Evolutionary conservation across 2,113 vertebrate genomes (phyloP).

Genomic region (Sphyrna mokarran): DNA sequence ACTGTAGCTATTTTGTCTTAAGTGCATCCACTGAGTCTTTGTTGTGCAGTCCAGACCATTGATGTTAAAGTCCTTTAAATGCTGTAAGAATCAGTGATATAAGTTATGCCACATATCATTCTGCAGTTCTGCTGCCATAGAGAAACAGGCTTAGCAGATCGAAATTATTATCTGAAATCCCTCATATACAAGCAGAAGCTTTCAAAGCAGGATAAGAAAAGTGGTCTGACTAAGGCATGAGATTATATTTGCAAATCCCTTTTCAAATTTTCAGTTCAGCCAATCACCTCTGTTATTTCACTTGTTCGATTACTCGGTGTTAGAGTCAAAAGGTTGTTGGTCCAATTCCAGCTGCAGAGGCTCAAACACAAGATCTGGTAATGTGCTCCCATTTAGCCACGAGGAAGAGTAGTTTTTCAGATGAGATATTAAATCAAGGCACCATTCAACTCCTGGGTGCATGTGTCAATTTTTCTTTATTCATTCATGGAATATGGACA

Average conservation of each 20-base stretch:
- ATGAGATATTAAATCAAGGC: neutral
- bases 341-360: neutral
- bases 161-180: conserved; percentile 19
- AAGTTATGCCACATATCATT: neutral
- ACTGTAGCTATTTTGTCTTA: neutral
- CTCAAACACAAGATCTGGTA: no score
- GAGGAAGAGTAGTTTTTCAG: neutral
- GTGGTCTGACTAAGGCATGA: neutral
- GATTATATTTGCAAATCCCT: neutral
- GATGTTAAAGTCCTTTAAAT: neutral
- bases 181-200: neutral
- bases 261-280: conserved; percentile 6
- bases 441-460: neutral
- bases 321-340: neutral
- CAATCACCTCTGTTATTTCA: neutral
- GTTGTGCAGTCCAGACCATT: neutral
- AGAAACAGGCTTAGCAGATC: neutral
- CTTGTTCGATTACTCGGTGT: neutral
- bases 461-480: neutral
- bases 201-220: conserved; percentile 1
- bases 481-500: no score
- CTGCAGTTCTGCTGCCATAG: neutral
- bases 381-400: no score
- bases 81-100: neutral
- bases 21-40: neutral